A percentile compares a stretch with the other conserved stretches of the same genome.
These are phyloP conservation scores for Onychorhynchus coronatus DNA, from an alignment of 2,113 vertebrate genomes.

Conservation along the genomic window DNA sequence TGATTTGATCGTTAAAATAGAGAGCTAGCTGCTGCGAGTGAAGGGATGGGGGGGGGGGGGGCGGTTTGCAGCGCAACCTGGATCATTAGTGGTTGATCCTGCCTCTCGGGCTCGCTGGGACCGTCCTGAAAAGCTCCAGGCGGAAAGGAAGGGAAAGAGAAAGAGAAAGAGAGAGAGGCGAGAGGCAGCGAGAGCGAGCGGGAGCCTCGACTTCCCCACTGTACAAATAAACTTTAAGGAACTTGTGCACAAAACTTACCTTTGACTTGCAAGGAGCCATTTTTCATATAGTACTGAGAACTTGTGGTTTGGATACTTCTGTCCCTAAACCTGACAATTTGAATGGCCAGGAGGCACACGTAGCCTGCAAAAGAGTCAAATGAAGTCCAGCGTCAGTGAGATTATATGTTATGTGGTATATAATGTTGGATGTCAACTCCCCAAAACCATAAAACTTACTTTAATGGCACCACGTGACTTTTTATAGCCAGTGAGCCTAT, in stretches of 20 bases:
- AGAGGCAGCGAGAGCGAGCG: slow-evolving; percentile 5
- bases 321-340: slow-evolving; percentile 82
- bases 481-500: slow-evolving; percentile 99
- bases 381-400: slow-evolving; percentile 94
- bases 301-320: slow-evolving; percentile 80
- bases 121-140: slow-evolving; percentile 32
- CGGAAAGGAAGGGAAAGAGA: neutral
- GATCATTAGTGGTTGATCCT: slow-evolving; percentile 18
- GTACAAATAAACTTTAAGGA: slow-evolving; percentile 76
- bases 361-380: slow-evolving; percentile 95
- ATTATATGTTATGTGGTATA: slow-evolving; percentile 99
- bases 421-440: slow-evolving; percentile 99
- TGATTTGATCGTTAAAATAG: slow-evolving; percentile 64
- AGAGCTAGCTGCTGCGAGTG: slow-evolving; percentile 30
- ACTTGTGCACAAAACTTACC: slow-evolving; percentile 86
- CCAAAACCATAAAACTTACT: slow-evolving; percentile 99
- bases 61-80: slow-evolving; percentile 34
- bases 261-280: slow-evolving; percentile 78
- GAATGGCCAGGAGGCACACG: slow-evolving; percentile 89
- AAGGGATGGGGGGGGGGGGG: neutral
- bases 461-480: slow-evolving; percentile 99
- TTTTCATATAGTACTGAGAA: slow-evolving; percentile 81
- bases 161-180: neutral
- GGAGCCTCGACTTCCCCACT: slow-evolving; percentile 50
- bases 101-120: slow-evolving; percentile 40